Evolutionary conservation across 2,888 invertebrate genomes (phyloP), one percentile per base, ranked within the genome.

Genomic region (Tholera decimalis): DNA sequence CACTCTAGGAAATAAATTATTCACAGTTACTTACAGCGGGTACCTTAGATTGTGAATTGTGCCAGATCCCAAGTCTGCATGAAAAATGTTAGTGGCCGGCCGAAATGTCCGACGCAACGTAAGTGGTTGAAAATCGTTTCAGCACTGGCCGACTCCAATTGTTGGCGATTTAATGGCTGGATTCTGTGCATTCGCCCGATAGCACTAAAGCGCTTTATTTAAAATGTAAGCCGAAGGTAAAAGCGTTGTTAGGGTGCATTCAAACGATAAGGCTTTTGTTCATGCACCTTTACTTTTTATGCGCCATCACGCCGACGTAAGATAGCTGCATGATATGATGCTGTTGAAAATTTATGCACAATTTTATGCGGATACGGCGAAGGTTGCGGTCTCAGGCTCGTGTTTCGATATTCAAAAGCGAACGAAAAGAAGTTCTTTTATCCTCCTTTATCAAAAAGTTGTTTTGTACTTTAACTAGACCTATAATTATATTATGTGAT

Each of bases 111-210:
- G 76, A 82, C 62, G 67, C 64, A 75, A 78, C 77, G 83, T 83
- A 86, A 88, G 86, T 85, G 86, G 83, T 81, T 86, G 85, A 84
- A 88, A 89, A 88, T 88, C 87, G 90, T 79, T 88, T 87, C 84
- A 82, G 73, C 77, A 64, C 81, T 72, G 73, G 82, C 77, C 82
- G 79, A 82, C 64, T 82, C 76, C 84, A 80, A 85, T 87, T 84
- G 87, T 85, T 83, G 67, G 73, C 80, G 83, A 83, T 87, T 86
- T 86, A 85, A 88, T 86, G 81, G 81, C 82, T 72, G 80, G 77
- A 85, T 84, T 83, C 77, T 83, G 80, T 81, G 83, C 81, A 77
- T 80, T 73, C 67, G 57, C 47, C 67, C 62, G 81, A 81, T 81
- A 84, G 72, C 77, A 53, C 73, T 78, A 74, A 82, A 82, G 71